Evolutionary conservation across 1,140 invertebrate species (phyloP).

Genomic region (Temnothorax nylanderi): DNA sequence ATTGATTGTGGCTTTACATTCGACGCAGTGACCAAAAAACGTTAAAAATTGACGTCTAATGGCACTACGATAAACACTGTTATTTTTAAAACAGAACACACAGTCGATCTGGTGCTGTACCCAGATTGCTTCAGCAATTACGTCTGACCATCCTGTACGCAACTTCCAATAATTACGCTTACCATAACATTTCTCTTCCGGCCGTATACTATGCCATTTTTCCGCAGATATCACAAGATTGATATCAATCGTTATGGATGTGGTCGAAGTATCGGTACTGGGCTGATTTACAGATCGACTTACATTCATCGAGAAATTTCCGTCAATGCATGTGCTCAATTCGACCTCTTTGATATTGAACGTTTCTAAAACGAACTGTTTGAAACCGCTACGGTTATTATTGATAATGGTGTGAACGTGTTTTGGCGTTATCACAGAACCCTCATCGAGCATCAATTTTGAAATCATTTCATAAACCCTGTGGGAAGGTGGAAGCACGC

Average conservation of each 20-base stretch:
- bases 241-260: not conserved
- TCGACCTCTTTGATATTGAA: not conserved
- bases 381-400: not conserved
- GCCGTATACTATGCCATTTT: not conserved
- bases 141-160: not conserved
- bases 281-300: not conserved
- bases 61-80: not conserved
- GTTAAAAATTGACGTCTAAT: not conserved
- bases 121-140: constrained; percentile 1
- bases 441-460: not conserved
- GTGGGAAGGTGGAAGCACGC: not conserved
- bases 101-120: not conserved
- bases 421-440: not conserved
- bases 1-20: not conserved
- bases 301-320: not conserved
- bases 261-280: not conserved
- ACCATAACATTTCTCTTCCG: not conserved
- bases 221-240: not conserved
- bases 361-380: not conserved
- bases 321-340: not conserved
- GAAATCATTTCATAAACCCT: not conserved
- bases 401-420: not conserved
- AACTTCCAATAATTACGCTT: not conserved
- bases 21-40: not conserved
- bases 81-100: not conserved